Base-by-base conservation (phyloP, 2,113 vertebrate species). In the Labeo rohita region DNA sequence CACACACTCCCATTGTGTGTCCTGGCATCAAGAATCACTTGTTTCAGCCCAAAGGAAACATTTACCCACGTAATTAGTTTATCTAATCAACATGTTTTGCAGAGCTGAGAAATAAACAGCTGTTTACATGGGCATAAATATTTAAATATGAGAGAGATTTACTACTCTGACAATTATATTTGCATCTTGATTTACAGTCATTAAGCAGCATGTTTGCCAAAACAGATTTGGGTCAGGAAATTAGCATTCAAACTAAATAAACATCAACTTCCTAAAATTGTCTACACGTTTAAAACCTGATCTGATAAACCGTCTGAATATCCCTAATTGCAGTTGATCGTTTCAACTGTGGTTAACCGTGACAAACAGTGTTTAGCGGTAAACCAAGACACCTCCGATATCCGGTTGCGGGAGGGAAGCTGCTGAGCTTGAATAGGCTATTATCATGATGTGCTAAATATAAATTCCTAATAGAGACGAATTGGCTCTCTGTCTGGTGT, bases 391-490 rank as follows among this genome's bases (percentile, higher is more conserved):
- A 74, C 75, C 47, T 54, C 74, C 36, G 16, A 72, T 36, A 82
- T 68, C 28, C 11, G 45, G 43, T 68, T 82, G 47, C 34, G 15
- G 34, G 4, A 59, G 47, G 18, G 21, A 73, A 83, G 28, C 49
- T 6, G 34, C 49, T 52, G 66, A 83, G 45, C 18, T 36, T 68
- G 61, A 34, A n/a, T 21, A 45, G n/a, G 54, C 21, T 56, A 68
- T 65, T 49, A 34, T 72, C 76, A n/a, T 18, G 12, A 45, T 47
- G 68, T 28, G 61, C 70, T 68, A 78, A 88, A 85, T 83, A 88
- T 88, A 86, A 63, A 78, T 49, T 21, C 18, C 23, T 84, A 80
- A 86, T 49, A 47, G 56, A 86, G 74, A 59, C 80, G 36, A 86
- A 79, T 59, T 52, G 18, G 7, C 61, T 47, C 23, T 12, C 61